These are phyloP conservation scores for Achroia grisella DNA, from an alignment of 1,140 invertebrate genomes.

Conservation along the genomic window DNA sequence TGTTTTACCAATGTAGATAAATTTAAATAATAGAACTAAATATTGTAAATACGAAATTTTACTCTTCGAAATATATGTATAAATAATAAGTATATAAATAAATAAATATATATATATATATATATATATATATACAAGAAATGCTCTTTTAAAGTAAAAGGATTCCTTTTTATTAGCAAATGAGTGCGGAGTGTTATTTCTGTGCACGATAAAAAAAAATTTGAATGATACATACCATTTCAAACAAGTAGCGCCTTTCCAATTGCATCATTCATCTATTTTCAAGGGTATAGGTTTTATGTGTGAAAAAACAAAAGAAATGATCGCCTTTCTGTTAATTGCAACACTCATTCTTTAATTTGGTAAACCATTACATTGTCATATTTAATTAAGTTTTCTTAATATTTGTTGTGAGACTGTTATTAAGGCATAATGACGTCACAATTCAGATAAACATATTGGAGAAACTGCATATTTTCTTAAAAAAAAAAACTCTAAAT, in stretches of 20 bases:
- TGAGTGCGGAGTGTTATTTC: conserved; percentile 56
- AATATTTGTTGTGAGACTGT: conserved; percentile 75
- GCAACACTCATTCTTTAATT: conserved; percentile 71
- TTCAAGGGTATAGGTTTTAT: conserved; percentile 40
- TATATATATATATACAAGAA: conserved; percentile 6
- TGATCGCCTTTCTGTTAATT: conserved; percentile 67
- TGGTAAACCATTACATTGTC: conserved; percentile 53
- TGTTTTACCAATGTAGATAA: too few species aligned
- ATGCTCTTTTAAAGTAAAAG: conserved; percentile 5
- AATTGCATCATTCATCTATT: conserved; percentile 37
- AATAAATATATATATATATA: conserved; percentile 1
- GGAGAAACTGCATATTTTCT: too few species aligned
- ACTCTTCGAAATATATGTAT: too few species aligned
- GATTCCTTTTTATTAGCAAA: conserved; percentile 16
- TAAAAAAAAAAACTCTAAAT: not conserved
- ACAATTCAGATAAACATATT: conserved; percentile 6
- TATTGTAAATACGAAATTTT: too few species aligned
- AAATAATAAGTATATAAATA: not conserved
- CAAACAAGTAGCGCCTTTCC: conserved; percentile 17
- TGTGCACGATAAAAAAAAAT: conserved; percentile 61
- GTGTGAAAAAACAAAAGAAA: conserved; percentile 48
- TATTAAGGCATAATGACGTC: conserved; percentile 45
- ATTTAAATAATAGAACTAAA: too few species aligned
- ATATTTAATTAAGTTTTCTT: conserved; percentile 47
- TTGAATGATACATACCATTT: conserved; percentile 64